phyloP scores from a whole-genome alignment of 2,888 invertebrate species.

The Gymnosoma rotundatum region DNA sequence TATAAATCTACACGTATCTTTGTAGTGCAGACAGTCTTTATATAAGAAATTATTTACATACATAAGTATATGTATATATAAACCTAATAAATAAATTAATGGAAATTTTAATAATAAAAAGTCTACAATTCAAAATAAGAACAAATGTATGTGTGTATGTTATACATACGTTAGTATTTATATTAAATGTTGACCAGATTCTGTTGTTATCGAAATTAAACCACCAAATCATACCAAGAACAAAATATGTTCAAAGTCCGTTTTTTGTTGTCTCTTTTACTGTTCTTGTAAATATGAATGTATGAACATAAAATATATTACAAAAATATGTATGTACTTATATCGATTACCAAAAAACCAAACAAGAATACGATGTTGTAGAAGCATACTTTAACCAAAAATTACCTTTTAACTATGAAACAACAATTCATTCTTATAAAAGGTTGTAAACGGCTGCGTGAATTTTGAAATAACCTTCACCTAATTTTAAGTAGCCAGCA shows the following conservation, averaged over 20 bases:
- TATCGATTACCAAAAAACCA: neutral
- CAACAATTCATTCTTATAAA: no score
- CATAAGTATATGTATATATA: neutral
- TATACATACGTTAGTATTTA: neutral
- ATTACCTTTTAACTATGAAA: neutral
- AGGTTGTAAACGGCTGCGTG: no score
- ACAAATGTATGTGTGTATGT: no score
- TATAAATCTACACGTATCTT: no score
- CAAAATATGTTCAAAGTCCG: neutral
- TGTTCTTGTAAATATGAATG: neutral
- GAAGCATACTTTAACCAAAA: neutral
- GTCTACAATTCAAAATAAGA: no score
- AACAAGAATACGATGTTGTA: neutral
- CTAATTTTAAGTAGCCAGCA: no score
- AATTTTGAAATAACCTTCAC: no score
- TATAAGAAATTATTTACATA: neutral
- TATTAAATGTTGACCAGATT: neutral
- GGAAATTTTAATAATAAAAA: no score
- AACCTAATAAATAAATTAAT: neutral
- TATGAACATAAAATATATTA: neutral
- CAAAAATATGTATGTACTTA: neutral
- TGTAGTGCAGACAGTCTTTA: neutral
- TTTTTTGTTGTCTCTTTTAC: neutral
- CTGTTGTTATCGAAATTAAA: neutral
- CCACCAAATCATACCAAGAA: neutral